These are phyloP conservation scores for Sebastes umbrosus DNA, from an alignment of 2,797 vertebrate genomes.

Conservation along the genomic window DNA sequence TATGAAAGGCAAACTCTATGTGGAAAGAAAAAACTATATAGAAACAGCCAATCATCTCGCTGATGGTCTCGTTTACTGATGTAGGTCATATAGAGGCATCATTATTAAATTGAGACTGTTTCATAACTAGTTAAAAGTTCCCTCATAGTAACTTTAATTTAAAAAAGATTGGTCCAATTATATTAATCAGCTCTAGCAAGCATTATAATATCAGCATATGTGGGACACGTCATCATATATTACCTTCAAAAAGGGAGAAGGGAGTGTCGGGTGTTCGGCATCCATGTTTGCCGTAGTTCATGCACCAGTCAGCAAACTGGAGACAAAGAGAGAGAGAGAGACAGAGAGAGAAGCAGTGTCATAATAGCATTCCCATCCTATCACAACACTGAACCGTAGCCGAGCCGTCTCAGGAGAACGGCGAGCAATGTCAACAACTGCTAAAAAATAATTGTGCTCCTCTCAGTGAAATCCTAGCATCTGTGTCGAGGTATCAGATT, in stretches of 20 bases:
- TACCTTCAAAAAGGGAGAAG: conserved; percentile 99
- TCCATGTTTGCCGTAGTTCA: conserved; percentile 94
- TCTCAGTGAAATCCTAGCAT: conserved; percentile 28
- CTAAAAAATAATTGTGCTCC: conserved; percentile 14
- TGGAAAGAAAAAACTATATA: no score
- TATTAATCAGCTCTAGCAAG: not conserved
- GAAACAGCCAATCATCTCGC: not conserved
- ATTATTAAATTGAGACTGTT: not conserved
- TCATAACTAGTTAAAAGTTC: not conserved
- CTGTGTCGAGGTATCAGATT: conserved; percentile 35
- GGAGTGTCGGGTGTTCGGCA: conserved; percentile 95
- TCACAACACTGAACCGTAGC: not conserved
- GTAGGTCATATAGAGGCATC: not conserved
- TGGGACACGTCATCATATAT: not conserved
- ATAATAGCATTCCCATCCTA: not conserved
- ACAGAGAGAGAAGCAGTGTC: not conserved
- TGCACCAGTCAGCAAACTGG: conserved; percentile 98
- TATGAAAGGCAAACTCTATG: no score
- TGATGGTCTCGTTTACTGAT: not conserved
- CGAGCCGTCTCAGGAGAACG: conserved; percentile 1
- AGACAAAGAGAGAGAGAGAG: not conserved
- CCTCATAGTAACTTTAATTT: not conserved
- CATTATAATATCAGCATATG: not conserved
- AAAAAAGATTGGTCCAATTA: not conserved
- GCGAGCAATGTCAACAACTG: conserved; percentile 38